These are phyloP conservation scores for Crotalus tigris DNA, from an alignment of 2,113 vertebrate species.

Conservation along the genomic window DNA sequence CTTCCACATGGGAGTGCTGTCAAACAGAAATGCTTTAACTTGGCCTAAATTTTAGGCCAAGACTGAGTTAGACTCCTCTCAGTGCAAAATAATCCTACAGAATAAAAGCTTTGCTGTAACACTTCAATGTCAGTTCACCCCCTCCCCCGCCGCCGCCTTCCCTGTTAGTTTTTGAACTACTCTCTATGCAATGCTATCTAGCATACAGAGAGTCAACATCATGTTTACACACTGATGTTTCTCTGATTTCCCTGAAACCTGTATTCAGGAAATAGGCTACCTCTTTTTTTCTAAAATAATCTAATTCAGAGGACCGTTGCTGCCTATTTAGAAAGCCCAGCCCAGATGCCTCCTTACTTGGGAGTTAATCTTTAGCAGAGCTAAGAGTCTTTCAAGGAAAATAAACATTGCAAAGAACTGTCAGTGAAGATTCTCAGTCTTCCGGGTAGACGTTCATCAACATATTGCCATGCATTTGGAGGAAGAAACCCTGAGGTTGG, in stretches of 20 bases:
- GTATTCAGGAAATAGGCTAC: not conserved
- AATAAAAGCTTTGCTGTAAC: not conserved
- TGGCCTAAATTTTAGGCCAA: not conserved
- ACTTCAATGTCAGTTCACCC: not conserved
- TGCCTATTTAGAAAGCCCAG: not conserved
- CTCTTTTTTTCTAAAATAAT: not conserved
- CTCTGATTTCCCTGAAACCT: not conserved
- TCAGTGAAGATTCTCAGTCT: not conserved
- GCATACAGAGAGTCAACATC: no score
- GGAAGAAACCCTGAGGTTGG: not conserved
- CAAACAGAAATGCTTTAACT: not conserved
- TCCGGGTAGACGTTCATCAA: not conserved
- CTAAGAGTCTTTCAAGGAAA: not conserved
- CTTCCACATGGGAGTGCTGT: not conserved
- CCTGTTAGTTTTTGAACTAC: not conserved
- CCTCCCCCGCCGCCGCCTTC: accelerated
- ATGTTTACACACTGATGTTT: not conserved
- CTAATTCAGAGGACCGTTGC: not conserved
- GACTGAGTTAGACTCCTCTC: not conserved
- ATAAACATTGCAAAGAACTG: not conserved
- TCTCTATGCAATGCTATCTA: not conserved
- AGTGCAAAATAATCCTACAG: not conserved
- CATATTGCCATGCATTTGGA: not conserved
- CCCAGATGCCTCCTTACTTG: not conserved
- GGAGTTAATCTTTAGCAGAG: not conserved